Conservation (phyloP, 2,797 vertebrate genomes). For the Psittacula echo region DNA sequence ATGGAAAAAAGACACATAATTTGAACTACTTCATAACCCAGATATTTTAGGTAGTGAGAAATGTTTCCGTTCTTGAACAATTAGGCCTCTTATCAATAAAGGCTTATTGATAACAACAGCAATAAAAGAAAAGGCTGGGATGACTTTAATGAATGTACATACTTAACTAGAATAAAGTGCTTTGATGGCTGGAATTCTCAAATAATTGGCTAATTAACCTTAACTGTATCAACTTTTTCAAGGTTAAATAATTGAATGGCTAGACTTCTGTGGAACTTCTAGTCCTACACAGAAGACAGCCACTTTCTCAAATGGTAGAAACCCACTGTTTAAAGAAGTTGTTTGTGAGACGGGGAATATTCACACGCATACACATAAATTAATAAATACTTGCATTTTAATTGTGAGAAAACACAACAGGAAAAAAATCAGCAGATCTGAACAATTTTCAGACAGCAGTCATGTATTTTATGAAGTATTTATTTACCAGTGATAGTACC, state of each 20-base stretch:
- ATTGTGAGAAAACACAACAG: not conserved
- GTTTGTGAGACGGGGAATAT: not conserved
- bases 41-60: not conserved
- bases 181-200: slow-evolving; percentile 65
- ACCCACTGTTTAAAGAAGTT: not conserved
- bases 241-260: slow-evolving; percentile 65
- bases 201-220: slow-evolving; percentile 74
- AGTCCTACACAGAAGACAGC: not conserved
- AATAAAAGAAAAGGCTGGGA: slow-evolving; percentile 40
- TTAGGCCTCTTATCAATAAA: slow-evolving; percentile 33
- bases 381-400: not conserved
- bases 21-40: not conserved
- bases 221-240: slow-evolving; percentile 58
- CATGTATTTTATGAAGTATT: not conserved
- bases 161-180: slow-evolving; percentile 58
- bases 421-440: not conserved
- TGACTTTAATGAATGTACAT: slow-evolving; percentile 66
- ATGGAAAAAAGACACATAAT: not conserved
- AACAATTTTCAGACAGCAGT: not conserved
- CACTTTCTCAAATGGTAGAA: not conserved
- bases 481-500: not conserved
- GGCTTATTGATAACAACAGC: slow-evolving; percentile 57
- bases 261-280: slow-evolving; percentile 28
- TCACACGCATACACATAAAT: not conserved
- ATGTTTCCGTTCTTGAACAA: slow-evolving; percentile 38